Conservation (phyloP, 2,113 vertebrate genomes). For the Pavo muticus region DNA sequence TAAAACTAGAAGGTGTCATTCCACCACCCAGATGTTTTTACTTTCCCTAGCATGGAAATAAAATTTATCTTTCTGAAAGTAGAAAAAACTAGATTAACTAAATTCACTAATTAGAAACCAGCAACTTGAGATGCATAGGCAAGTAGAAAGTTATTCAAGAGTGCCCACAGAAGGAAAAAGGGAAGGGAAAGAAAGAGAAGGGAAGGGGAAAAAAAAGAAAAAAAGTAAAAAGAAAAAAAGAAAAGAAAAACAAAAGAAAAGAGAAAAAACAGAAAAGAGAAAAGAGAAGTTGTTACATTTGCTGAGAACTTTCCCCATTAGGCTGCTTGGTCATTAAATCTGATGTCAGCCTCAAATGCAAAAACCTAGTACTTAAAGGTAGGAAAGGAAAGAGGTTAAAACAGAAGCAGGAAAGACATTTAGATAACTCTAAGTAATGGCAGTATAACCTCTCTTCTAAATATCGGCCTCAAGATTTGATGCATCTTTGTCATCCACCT, state of each 20-base stretch:
- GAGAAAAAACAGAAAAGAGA: background rate
- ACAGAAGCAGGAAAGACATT: background rate
- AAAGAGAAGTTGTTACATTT: background rate
- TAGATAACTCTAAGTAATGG: background rate
- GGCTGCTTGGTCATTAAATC: background rate
- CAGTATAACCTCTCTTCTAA: background rate
- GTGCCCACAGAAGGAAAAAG: background rate
- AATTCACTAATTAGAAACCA: background rate
- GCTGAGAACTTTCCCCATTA: background rate
- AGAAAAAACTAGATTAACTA: background rate
- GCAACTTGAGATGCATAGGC: background rate
- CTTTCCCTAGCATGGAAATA: background rate
- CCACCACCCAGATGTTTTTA: background rate
- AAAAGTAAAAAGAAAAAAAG: background rate
- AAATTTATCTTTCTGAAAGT: background rate
- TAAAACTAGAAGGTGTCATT: background rate
- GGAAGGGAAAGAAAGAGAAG: too few relatives aligned
- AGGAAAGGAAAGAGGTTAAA: background rate
- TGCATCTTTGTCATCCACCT: accelerated
- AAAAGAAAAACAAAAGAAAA: background rate
- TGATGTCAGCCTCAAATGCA: background rate
- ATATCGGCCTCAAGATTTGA: background rate
- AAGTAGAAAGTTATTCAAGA: constrained; percentile 6
- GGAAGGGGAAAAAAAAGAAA: background rate
- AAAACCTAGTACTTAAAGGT: background rate